Evolutionary conservation across 2,888 invertebrate species (phyloP).

Genomic region (Syrphus vitripennis): DNA sequence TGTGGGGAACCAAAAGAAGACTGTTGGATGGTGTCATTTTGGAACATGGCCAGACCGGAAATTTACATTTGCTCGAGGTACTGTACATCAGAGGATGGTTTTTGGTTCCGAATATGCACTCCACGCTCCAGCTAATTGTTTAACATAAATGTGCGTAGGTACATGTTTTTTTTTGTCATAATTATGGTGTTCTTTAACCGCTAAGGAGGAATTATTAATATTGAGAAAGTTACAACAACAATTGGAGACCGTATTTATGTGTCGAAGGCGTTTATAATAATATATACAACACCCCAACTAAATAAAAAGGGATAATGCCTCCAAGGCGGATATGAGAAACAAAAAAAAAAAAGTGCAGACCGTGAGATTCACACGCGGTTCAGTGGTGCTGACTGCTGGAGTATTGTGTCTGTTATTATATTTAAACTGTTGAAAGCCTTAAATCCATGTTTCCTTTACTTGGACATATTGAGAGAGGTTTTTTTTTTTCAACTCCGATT

Average conservation of each 20-base stretch:
- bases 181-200: conserved; percentile 32
- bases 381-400: neutral
- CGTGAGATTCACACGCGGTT: conserved; percentile 48
- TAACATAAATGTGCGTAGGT: conserved; percentile 26
- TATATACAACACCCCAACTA: neutral
- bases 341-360: neutral
- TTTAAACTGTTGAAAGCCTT: conserved; percentile 52
- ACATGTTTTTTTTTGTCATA: neutral
- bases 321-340: conserved; percentile 48
- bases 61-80: conserved; percentile 16
- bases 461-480: conserved; percentile 30
- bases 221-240: conserved; percentile 1
- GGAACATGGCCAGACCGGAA: conserved; percentile 49
- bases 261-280: conserved; percentile 55
- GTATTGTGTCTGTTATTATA: conserved; percentile 51
- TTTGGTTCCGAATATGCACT: conserved; percentile 3
- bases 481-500: neutral
- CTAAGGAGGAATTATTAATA: conserved; percentile 49
- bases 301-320: conserved; percentile 57
- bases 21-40: conserved; percentile 8
- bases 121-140: conserved; percentile 26
- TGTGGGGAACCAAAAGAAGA: neutral
- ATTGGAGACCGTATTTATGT: neutral
- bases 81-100: neutral
- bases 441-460: neutral